Conservation (phyloP, 92 coral and sea anemone species). For the Epizoanthus fatuus region DNA sequence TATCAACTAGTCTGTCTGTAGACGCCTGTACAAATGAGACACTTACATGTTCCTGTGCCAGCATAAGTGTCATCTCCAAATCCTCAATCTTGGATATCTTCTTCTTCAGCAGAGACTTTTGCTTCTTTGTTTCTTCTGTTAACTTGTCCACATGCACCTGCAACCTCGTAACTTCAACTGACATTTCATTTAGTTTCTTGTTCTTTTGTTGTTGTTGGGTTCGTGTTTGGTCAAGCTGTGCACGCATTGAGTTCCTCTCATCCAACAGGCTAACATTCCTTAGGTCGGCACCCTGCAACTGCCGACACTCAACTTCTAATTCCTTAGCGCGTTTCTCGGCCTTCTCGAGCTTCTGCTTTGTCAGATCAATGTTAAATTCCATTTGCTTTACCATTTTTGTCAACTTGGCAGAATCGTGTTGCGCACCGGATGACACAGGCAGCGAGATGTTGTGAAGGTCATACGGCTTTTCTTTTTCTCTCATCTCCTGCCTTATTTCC, state of each 20-base stretch:
- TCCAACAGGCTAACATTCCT: constrained; percentile 46
- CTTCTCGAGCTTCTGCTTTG: constrained; percentile 79
- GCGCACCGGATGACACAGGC: constrained; percentile 28
- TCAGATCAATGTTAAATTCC: constrained; percentile 72
- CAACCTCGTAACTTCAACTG: constrained; percentile 71
- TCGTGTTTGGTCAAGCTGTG: constrained; percentile 59
- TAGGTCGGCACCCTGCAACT: constrained; percentile 72
- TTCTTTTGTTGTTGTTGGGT: constrained; percentile 51
- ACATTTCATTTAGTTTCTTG: constrained; percentile 63
- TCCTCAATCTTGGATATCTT: constrained; percentile 68
- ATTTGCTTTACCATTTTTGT: constrained; percentile 64
- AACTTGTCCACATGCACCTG: constrained; percentile 68
- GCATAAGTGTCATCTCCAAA: constrained; percentile 60
- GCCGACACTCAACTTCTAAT: constrained; percentile 65
- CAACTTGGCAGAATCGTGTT: constrained; percentile 46
- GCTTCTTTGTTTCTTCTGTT: constrained; percentile 66
- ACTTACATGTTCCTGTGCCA: constrained; percentile 11
- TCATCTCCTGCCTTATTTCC: constrained; percentile 68
- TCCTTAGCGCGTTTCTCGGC: constrained; percentile 70
- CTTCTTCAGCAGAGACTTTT: constrained; percentile 58
- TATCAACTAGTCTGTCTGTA: too few species aligned
- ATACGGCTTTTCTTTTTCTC: constrained; percentile 69
- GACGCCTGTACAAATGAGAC: too few species aligned
- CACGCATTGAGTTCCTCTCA: constrained; percentile 60
- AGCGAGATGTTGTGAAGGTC: constrained; percentile 54